A percentile compares a stretch with the other conserved stretches of the same genome.
phyloP scores from a whole-genome alignment of 2,113 vertebrate genomes.

The Odocoileus hemionus region DNA sequence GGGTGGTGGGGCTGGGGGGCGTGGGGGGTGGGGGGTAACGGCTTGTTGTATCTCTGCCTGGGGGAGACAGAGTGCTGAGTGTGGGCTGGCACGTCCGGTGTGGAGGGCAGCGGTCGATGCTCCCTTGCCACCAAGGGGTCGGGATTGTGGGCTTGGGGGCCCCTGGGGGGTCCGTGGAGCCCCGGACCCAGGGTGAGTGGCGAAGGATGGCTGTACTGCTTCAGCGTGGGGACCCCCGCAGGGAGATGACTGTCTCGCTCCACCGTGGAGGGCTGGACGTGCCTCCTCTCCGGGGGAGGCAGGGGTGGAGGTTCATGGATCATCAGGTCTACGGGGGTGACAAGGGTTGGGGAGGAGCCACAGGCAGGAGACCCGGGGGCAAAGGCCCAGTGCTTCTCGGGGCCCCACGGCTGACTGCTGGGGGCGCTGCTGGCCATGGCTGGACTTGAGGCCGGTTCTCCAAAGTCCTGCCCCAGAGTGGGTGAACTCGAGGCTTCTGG shows the following conservation, averaged over 20 bases:
- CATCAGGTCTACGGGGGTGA: background rate
- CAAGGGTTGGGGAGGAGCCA: background rate
- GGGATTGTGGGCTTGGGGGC: background rate
- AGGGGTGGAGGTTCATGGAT: background rate
- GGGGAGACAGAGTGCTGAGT: background rate
- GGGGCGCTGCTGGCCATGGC: background rate
- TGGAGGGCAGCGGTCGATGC: conserved; percentile 47
- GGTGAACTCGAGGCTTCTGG: background rate
- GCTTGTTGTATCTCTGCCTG: background rate
- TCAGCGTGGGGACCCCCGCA: rapidly evolving
- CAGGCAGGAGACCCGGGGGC: background rate
- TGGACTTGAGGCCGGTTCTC: background rate
- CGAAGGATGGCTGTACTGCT: background rate
- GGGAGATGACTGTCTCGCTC: background rate
- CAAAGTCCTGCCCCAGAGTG: conserved; percentile 2
- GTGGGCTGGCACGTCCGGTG: background rate
- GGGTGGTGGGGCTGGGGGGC: background rate
- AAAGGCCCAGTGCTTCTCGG: background rate
- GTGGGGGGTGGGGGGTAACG: conserved; percentile 38
- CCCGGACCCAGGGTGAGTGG: background rate
- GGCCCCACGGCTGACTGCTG: background rate
- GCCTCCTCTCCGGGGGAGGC: background rate
- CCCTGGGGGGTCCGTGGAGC: background rate
- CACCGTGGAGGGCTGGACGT: rapidly evolving
- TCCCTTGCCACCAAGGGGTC: background rate